Evolutionary conservation across 2,797 vertebrate species (phyloP).

Genomic region (Sternotherus odoratus): DNA sequence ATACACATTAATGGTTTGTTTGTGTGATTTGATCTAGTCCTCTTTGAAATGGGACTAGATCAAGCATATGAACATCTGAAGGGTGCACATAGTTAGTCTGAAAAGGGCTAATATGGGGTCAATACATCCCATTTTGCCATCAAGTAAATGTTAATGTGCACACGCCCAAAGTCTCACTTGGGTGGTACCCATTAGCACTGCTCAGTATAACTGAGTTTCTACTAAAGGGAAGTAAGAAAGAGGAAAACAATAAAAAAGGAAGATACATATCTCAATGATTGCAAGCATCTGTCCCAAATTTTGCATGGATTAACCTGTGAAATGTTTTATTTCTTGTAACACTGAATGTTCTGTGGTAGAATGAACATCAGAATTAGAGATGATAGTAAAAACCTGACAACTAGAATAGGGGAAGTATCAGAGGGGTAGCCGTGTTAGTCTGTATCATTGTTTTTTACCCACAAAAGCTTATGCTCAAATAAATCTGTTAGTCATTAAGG

Average conservation of each 20-base stretch:
- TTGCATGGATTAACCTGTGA: not conserved
- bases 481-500: too few relatives aligned
- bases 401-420: not conserved
- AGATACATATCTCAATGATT: not conserved
- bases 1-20: not conserved
- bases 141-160: not conserved
- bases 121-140: not conserved
- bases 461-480: too few relatives aligned
- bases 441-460: too few relatives aligned
- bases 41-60: not conserved
- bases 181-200: not conserved
- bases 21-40: not conserved
- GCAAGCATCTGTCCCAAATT: not conserved
- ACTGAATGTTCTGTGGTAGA: not conserved
- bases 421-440: too few relatives aligned
- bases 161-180: not conserved
- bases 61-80: not conserved
- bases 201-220: not conserved
- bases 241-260: not conserved
- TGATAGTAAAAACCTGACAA: not conserved
- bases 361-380: not conserved
- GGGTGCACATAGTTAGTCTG: not conserved
- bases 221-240: not conserved
- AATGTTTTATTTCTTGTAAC: not conserved
- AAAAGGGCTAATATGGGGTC: not conserved